These are phyloP conservation scores for Philypnodon macrostomus DNA, from an alignment of 2,797 vertebrate genomes.

Conservation along the genomic window DNA sequence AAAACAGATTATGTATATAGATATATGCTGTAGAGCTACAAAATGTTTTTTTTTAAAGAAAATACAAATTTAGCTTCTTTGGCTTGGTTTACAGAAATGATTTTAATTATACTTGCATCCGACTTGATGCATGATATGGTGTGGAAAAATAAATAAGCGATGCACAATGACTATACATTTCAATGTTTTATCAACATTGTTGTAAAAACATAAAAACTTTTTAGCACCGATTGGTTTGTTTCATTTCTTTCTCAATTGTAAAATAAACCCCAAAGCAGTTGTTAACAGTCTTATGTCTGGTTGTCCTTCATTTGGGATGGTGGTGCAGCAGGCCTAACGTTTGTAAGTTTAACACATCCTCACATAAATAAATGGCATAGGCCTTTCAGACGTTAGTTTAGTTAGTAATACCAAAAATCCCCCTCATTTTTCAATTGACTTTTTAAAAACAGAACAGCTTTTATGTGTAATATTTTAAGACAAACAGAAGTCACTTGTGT, in stretches of 20 bases:
- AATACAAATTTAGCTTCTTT: conserved; percentile 98
- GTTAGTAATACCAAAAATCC: conserved; percentile 18
- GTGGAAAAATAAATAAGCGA: conserved; percentile 90
- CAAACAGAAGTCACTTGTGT: conserved; percentile 52
- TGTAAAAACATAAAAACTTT: conserved; percentile 88
- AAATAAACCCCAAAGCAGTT: conserved; percentile 99
- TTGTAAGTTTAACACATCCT: conserved; percentile 17
- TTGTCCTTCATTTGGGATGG: conserved; percentile 77
- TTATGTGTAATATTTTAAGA: conserved; percentile 31
- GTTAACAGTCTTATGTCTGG: conserved; percentile 85
- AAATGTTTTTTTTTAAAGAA: conserved; percentile 86
- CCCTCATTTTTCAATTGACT: neutral
- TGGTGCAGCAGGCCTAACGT: conserved; percentile 37
- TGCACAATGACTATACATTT: conserved; percentile 99
- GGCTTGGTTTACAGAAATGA: conserved; percentile 97
- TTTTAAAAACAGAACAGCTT: conserved; percentile 34
- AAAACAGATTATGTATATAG: conserved; percentile 82
- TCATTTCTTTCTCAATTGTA: conserved; percentile 92
- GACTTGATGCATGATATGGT: conserved; percentile 94
- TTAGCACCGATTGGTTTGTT: conserved; percentile 92
- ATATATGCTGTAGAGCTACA: conserved; percentile 99
- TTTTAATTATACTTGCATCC: conserved; percentile 97
- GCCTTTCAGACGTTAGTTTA: neutral
- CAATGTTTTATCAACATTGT: conserved; percentile 97
- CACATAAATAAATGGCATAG: conserved; percentile 11